Percentiles rank a stretch among this genome's conserved stretches.
phyloP scores from a whole-genome alignment of 2,888 invertebrate genomes.

The Didymodactylos carnosus region DNA sequence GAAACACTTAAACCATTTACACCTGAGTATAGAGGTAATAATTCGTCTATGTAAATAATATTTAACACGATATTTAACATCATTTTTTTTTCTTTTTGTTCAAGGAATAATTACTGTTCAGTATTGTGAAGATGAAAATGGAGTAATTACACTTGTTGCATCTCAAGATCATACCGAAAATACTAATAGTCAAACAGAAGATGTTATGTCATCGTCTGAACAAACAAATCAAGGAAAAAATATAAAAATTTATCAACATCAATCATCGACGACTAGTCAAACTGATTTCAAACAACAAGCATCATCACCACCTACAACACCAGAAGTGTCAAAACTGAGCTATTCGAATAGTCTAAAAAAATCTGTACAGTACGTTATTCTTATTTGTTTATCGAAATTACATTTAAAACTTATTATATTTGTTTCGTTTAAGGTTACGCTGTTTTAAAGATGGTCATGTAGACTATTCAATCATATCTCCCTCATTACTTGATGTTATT shows the following conservation, averaged over 20 bases:
- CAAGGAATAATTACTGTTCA: not conserved
- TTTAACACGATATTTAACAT: no score
- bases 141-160: not conserved
- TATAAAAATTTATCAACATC: no score
- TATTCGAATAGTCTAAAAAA: not conserved
- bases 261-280: no score
- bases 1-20: slow-evolving; percentile 70
- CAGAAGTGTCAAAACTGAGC: not conserved
- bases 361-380: not conserved
- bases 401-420: not conserved
- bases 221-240: no score
- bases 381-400: no score
- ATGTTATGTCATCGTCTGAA: not conserved
- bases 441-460: not conserved
- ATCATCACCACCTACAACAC: not conserved
- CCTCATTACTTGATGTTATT: not conserved
- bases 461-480: not conserved
- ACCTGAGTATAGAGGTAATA: slow-evolving; percentile 74
- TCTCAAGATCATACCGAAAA: no score
- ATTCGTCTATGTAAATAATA: no score
- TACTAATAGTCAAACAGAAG: not conserved
- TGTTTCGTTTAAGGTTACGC: not conserved
- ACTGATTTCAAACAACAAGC: no score
- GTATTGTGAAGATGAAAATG: not conserved
- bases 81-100: no score